Evolutionary conservation across 2,797 vertebrate genomes (phyloP).

Genomic region (Urophycis tenuis): DNA sequence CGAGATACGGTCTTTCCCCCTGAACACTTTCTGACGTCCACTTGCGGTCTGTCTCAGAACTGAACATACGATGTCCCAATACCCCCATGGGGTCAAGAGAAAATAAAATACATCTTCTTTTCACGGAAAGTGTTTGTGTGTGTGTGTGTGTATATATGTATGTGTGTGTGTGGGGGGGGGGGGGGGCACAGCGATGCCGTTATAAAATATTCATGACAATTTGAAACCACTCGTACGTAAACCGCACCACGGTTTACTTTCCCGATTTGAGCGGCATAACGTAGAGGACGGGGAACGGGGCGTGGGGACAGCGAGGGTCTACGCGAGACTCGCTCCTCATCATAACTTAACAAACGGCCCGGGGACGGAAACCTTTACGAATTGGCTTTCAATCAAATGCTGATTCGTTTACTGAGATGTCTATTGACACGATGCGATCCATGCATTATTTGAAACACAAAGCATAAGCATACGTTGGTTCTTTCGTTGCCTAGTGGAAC

Average conservation of each 20-base stretch:
- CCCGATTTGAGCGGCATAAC: slow-evolving; percentile 25
- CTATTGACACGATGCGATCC: not conserved
- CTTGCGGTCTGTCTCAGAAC: not conserved
- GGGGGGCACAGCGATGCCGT: slow-evolving; percentile 49
- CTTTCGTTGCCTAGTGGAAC: not conserved
- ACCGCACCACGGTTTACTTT: slow-evolving; percentile 47
- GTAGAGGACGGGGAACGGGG: not conserved
- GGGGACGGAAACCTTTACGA: not conserved
- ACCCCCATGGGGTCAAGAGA: slow-evolving; percentile 45
- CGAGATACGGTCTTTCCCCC: slow-evolving; percentile 29
- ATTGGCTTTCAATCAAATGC: not conserved
- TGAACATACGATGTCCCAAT: slow-evolving; percentile 30
- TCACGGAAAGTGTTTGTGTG: slow-evolving; percentile 4
- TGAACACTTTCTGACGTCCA: not conserved
- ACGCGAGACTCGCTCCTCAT: not conserved
- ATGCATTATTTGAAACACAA: not conserved
- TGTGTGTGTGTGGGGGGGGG: slow-evolving; percentile 15
- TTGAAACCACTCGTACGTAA: slow-evolving; percentile 53
- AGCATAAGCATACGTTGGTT: not conserved
- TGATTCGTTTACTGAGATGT: not conserved
- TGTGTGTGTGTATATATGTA: too few relatives aligned
- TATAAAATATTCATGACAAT: slow-evolving; percentile 68
- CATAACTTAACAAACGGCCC: not conserved
- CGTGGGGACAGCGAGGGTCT: not conserved
- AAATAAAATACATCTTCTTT: slow-evolving; percentile 56